These are phyloP conservation scores for Liasis olivaceus DNA, from an alignment of 2,797 vertebrate genomes.

Conservation along the genomic window DNA sequence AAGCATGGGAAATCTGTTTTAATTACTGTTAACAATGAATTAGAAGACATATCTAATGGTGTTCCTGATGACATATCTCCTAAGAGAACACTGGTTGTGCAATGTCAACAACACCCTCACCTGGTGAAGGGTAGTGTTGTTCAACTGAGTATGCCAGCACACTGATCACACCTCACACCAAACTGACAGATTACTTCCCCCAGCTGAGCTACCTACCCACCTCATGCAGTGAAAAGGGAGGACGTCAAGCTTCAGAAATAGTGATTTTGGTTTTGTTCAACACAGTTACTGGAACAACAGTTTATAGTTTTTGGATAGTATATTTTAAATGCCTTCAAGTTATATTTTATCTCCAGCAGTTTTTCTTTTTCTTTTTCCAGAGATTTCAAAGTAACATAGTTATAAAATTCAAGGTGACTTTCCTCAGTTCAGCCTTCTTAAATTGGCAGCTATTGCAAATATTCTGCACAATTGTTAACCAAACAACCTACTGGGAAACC, in stretches of 20 bases:
- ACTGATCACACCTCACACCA: neutral
- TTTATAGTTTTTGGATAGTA: neutral
- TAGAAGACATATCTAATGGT: neutral
- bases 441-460: conserved; percentile 6
- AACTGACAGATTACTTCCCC: neutral
- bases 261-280: neutral
- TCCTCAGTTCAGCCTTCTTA: neutral
- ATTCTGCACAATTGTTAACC: conserved; percentile 1
- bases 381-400: neutral
- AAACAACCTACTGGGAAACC: neutral
- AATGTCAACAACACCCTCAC: neutral
- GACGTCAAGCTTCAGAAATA: neutral
- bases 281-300: neutral
- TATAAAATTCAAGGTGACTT: conserved; percentile 5
- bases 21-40: neutral
- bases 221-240: neutral
- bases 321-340: neutral
- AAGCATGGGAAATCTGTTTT: neutral
- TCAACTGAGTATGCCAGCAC: neutral
- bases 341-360: neutral
- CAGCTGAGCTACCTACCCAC: neutral
- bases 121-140: neutral
- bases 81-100: neutral
- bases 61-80: neutral
- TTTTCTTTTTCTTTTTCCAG: neutral